A percentile compares a stretch with the other conserved stretches of the same genome.
Evolutionary conservation across 2,113 vertebrate species (phyloP).

Genomic region (Python bivittatus): DNA sequence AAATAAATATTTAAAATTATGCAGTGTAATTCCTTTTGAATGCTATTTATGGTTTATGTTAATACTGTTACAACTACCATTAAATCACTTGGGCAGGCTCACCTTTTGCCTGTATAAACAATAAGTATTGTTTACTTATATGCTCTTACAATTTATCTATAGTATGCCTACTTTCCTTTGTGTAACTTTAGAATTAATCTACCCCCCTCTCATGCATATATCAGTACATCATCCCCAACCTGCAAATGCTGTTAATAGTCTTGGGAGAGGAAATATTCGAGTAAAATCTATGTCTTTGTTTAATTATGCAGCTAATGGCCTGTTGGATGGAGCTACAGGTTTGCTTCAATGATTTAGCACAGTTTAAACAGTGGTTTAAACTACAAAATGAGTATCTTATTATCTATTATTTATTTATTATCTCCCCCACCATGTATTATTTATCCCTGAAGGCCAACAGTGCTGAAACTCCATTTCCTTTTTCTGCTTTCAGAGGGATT

Average conservation of each 20-base stretch:
- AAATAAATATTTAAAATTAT: slow-evolving; percentile 69
- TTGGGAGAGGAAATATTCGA: background rate
- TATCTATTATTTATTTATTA: background rate
- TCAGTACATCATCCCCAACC: no score
- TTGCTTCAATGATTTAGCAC: background rate
- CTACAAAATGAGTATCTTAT: background rate
- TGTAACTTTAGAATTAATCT: background rate
- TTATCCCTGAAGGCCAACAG: background rate
- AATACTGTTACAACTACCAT: background rate
- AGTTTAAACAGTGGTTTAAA: background rate
- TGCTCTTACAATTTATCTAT: background rate
- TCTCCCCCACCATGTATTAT: background rate
- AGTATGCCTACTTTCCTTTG: background rate
- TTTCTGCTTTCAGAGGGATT: background rate
- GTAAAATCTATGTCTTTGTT: background rate
- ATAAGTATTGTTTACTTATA: background rate
- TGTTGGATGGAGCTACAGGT: background rate
- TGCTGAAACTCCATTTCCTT: background rate
- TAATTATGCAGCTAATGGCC: background rate
- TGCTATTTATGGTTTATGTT: background rate
- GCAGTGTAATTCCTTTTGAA: background rate
- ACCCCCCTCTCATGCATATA: background rate
- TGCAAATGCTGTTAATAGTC: background rate
- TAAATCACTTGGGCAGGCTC: background rate
- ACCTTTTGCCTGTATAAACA: background rate